A percentile compares a stretch with the other conserved stretches of the same genome.
Conservation (phyloP, 2,797 vertebrate genomes). For the Choloepus didactylus region DNA sequence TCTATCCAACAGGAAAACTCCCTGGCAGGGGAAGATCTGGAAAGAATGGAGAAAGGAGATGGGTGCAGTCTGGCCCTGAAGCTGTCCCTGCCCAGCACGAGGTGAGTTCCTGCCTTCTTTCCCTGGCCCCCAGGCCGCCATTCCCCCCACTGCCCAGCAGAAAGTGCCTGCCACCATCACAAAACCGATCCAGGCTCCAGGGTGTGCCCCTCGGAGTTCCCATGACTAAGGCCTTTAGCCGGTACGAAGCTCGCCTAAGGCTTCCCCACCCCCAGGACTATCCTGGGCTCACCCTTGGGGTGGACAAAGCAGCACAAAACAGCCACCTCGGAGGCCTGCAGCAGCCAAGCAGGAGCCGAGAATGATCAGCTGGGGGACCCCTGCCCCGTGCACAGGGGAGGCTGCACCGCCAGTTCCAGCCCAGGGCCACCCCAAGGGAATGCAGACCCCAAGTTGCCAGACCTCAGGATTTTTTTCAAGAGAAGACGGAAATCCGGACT, state of each 20-base stretch:
- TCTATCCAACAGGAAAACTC: not conserved
- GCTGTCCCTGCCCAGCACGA: rapidly evolving
- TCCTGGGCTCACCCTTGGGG: not conserved
- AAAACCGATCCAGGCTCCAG: not conserved
- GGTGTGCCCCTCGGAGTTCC: not conserved
- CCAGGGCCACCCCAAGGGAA: not conserved
- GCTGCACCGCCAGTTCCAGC: not conserved
- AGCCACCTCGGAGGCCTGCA: not conserved
- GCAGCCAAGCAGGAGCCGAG: not conserved
- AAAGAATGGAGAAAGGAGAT: not conserved
- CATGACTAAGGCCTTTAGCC: not conserved
- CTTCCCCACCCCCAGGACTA: not conserved
- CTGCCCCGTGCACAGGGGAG: not conserved
- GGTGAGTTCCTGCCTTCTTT: too few relatives aligned
- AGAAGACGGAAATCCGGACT: conserved; percentile 65
- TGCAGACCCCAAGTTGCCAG: not conserved
- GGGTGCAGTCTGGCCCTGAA: not conserved
- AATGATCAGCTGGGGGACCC: rapidly evolving
- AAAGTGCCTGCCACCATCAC: not conserved
- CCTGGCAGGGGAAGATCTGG: not conserved
- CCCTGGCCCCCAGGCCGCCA: not conserved
- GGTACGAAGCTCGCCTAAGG: not conserved
- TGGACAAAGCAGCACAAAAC: not conserved
- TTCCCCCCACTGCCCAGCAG: not conserved
- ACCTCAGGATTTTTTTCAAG: not conserved